Evolutionary conservation across 2,113 vertebrate species (phyloP).

Genomic region (Chrysemys picta): DNA sequence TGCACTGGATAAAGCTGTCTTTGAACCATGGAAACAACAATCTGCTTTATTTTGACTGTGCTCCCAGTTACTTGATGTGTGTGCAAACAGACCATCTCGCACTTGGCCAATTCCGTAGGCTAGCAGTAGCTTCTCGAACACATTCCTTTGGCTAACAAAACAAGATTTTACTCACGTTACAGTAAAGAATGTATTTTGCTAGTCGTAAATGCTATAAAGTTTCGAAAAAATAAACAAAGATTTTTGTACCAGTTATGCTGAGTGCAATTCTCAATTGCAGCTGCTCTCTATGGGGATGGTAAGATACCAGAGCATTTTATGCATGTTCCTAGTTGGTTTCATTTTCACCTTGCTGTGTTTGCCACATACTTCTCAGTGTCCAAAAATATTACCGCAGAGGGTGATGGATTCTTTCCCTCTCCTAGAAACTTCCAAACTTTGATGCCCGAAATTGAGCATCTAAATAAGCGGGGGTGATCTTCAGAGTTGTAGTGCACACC

Average conservation of each 20-base stretch:
- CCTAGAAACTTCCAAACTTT: background rate
- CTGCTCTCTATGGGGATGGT: fast-evolving
- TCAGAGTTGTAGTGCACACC: background rate
- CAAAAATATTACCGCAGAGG: fast-evolving
- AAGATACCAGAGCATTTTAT: background rate
- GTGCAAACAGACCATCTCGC: background rate
- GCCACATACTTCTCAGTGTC: background rate
- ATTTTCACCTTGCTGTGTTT: background rate
- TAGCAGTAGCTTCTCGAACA: background rate
- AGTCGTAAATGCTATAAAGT: background rate
- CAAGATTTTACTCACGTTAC: fast-evolving
- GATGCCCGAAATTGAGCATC: background rate
- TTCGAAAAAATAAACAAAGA: background rate
- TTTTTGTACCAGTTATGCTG: fast-evolving
- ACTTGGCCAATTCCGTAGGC: background rate
- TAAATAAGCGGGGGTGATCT: background rate
- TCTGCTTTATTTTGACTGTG: background rate
- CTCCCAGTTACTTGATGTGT: background rate
- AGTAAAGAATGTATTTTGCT: fast-evolving
- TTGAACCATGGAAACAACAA: background rate
- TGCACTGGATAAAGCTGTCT: background rate
- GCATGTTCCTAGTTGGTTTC: fast-evolving
- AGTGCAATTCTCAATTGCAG: fast-evolving
- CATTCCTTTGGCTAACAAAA: background rate
- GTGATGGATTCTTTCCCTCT: background rate